A percentile compares a stretch with the other conserved stretches of the same genome.
Conservation (phyloP, 2,888 invertebrate genomes). For the Xestobium rufovillosum region DNA sequence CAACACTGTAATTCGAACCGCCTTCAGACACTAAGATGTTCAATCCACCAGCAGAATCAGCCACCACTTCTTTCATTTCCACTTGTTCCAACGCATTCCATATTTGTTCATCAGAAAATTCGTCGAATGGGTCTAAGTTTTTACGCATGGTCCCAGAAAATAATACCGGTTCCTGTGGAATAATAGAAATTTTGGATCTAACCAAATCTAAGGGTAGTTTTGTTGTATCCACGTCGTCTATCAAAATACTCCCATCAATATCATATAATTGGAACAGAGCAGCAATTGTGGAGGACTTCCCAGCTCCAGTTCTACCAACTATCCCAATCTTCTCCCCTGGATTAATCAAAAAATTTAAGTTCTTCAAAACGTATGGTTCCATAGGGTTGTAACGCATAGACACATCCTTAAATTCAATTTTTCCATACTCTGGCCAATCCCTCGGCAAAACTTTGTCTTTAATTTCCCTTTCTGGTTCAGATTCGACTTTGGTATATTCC, state of each 20-base stretch:
- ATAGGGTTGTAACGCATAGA: slow-evolving; percentile 64
- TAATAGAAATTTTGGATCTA: slow-evolving; percentile 71
- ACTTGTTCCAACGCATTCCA: slow-evolving; percentile 40
- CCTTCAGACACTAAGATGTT: slow-evolving; percentile 51
- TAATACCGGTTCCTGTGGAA: slow-evolving; percentile 79
- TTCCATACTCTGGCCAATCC: slow-evolving; percentile 67
- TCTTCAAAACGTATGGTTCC: slow-evolving; percentile 67
- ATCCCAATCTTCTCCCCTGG: slow-evolving; percentile 71
- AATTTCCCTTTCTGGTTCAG: slow-evolving; percentile 29
- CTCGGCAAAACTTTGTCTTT: slow-evolving; percentile 45
- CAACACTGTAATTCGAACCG: slow-evolving; percentile 43
- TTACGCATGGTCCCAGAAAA: slow-evolving; percentile 61
- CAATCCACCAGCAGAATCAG: slow-evolving; percentile 49
- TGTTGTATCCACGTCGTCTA: slow-evolving; percentile 70
- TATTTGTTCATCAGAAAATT: slow-evolving; percentile 30
- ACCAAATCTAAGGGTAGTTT: slow-evolving; percentile 67
- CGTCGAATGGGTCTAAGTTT: slow-evolving; percentile 34
- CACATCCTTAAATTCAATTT: slow-evolving; percentile 60
- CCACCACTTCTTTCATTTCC: slow-evolving; percentile 45
- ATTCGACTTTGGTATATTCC: slow-evolving; percentile 32
- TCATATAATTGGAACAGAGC: slow-evolving; percentile 77
- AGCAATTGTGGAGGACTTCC: slow-evolving; percentile 71
- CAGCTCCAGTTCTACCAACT: slow-evolving; percentile 78
- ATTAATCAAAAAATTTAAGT: slow-evolving; percentile 58
- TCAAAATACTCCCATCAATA: slow-evolving; percentile 67